Percentiles rank a stretch among this genome's conserved stretches.
Conservation (phyloP, 1,140 invertebrate genomes). For the Cherax quadricarinatus region DNA sequence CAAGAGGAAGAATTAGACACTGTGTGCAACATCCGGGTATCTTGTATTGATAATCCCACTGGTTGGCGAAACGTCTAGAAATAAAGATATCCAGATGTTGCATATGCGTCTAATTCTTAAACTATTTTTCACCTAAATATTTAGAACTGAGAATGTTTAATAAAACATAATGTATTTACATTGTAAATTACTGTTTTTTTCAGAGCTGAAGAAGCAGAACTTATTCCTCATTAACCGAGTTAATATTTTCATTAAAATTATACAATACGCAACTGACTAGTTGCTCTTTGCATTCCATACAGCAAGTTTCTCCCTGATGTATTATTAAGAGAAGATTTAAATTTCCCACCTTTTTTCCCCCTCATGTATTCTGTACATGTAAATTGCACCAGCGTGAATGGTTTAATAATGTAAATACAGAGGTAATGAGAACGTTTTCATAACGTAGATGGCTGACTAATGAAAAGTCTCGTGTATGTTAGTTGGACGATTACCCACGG, state of each 20-base stretch:
- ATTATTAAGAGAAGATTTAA: background rate
- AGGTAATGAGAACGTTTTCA: background rate
- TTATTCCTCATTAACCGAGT: background rate
- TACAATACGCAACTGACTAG: background rate
- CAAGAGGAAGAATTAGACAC: no score
- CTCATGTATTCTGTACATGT: background rate
- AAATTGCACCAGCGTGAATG: background rate
- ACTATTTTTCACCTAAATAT: no score
- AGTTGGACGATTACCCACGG: background rate
- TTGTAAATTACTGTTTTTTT: no score
- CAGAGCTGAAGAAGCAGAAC: no score
- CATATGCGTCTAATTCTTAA: no score
- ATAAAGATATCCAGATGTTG: no score
- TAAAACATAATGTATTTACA: no score
- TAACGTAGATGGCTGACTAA: background rate
- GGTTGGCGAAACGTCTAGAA: no score
- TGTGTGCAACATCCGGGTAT: no score
- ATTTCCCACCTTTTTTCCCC: background rate
- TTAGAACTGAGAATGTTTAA: no score
- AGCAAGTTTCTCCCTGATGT: background rate
- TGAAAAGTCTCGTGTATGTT: slow-evolving; percentile 1
- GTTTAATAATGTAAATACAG: background rate
- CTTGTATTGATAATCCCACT: no score
- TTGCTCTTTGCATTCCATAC: background rate
- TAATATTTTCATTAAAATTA: background rate